Evolutionary conservation across 2,797 vertebrate species (phyloP).

Genomic region (Nyctalus aviator): DNA sequence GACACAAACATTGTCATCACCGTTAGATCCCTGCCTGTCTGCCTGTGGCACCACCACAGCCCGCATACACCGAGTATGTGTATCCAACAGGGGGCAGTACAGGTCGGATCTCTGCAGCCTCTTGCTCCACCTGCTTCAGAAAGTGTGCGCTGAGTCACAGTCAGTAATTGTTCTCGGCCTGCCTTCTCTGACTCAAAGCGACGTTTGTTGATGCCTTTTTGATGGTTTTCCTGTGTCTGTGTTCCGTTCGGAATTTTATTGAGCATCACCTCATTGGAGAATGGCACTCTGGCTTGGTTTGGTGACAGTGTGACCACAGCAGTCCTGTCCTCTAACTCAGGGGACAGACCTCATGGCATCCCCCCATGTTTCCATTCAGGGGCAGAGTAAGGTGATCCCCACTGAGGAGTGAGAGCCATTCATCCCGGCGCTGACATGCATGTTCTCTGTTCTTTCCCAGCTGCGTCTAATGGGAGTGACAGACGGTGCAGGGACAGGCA

Average conservation of each 20-base stretch:
- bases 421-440: background rate
- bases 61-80: background rate
- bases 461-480: background rate
- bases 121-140: background rate
- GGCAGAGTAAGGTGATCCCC: background rate
- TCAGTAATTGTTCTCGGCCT: background rate
- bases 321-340: background rate
- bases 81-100: background rate
- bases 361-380: background rate
- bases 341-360: background rate
- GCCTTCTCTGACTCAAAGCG: background rate
- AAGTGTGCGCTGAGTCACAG: background rate
- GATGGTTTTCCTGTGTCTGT: background rate
- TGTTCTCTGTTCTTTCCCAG: background rate
- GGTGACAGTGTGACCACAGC: background rate
- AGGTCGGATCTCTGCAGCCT: background rate
- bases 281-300: background rate
- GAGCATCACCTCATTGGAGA: background rate
- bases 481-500: background rate
- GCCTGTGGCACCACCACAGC: fast-evolving
- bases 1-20: background rate
- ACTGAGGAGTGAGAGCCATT: background rate
- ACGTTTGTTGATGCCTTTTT: background rate
- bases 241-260: background rate
- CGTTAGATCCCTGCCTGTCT: fast-evolving